Conservation (phyloP, 2,797 vertebrate genomes). For the Poecilia gillii region DNA sequence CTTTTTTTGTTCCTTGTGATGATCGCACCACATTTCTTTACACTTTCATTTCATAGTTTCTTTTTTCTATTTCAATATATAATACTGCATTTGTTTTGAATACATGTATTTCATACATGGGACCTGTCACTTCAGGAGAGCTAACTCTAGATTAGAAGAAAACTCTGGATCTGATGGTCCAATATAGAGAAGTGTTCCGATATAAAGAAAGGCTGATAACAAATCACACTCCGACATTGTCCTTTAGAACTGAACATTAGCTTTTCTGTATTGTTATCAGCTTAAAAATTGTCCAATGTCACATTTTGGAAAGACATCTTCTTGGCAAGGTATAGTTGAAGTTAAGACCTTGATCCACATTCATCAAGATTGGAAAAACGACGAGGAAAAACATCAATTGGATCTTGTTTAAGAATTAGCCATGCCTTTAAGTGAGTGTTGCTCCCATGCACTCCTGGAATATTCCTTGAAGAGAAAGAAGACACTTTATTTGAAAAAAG, state of each 20-base stretch:
- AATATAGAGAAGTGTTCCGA: neutral
- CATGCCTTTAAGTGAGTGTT: neutral
- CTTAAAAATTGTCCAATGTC: neutral
- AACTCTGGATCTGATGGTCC: neutral
- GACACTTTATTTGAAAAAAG: slow-evolving; percentile 3
- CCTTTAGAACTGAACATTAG: neutral
- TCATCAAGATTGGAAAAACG: neutral
- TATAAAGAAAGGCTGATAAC: neutral
- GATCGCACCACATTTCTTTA: neutral
- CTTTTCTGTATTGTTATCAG: neutral
- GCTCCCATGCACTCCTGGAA: neutral
- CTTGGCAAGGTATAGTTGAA: neutral
- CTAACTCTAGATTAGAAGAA: neutral
- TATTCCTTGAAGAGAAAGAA: neutral
- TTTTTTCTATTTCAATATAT: too few species aligned
- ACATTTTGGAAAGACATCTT: neutral
- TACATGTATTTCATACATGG: neutral
- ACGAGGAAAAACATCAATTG: neutral
- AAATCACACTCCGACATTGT: neutral
- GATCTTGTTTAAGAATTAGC: neutral
- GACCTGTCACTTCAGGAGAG: neutral
- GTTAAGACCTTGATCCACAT: neutral
- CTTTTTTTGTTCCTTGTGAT: neutral
- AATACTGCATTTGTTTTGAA: neutral
- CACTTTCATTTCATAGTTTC: too few species aligned